phyloP scores from a whole-genome alignment of 2,888 invertebrate species.

The Cremastinae sp. region DNA sequence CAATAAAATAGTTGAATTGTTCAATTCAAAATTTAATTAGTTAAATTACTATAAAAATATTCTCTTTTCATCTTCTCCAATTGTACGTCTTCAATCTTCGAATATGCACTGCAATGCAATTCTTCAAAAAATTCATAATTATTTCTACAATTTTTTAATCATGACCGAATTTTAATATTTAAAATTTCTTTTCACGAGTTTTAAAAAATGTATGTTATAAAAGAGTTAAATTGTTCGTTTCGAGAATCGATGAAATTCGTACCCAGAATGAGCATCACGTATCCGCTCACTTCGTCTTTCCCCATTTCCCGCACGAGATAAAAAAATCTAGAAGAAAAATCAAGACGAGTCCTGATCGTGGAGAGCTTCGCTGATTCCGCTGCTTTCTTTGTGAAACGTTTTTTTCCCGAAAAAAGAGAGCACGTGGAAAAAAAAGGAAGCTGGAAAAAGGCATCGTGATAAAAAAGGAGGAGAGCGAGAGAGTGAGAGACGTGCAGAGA shows the following conservation, averaged over 20 bases:
- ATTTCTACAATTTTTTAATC: too few relatives aligned
- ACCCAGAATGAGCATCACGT: neutral
- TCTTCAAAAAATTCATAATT: too few relatives aligned
- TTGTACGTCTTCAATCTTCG: too few relatives aligned
- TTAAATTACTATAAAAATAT: too few relatives aligned
- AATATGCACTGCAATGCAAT: too few relatives aligned
- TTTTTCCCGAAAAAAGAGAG: neutral
- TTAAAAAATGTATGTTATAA: too few relatives aligned
- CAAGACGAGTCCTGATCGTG: neutral
- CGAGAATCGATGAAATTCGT: neutral
- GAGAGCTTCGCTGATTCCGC: conserved; percentile 26
- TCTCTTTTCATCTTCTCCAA: too few relatives aligned
- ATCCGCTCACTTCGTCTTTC: neutral
- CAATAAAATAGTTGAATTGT: too few relatives aligned
- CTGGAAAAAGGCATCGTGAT: neutral
- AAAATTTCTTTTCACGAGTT: too few relatives aligned
- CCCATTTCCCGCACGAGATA: neutral
- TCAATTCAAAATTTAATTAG: too few relatives aligned
- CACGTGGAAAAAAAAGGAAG: neutral
- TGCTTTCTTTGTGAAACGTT: conserved; percentile 31
- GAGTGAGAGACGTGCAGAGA: conserved; percentile 51
- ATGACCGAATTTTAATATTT: too few relatives aligned
- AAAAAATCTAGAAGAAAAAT: conserved; percentile 9
- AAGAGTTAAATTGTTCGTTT: neutral
- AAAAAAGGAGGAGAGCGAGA: neutral